Evolutionary conservation across 2,888 invertebrate genomes (phyloP), one percentile per base, ranked within the genome.

Genomic region (Heliconius aoede): DNA sequence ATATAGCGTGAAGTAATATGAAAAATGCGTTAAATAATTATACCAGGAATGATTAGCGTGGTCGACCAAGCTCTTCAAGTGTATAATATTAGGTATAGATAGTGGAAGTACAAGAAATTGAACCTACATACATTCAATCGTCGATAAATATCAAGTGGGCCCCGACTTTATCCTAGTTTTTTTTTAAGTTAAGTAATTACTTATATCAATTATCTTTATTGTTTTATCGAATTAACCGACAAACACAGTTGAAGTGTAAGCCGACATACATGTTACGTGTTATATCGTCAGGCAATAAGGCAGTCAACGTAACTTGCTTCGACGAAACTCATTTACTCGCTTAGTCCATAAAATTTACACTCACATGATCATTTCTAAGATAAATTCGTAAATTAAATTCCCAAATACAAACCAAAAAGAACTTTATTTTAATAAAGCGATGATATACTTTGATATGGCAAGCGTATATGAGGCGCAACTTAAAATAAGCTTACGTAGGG

Each of bases 311-410:
- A 61, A 74, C 61, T 46, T 72, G 76, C 76, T 75, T 76, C 83
- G 81, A 83, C 87, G 82, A 86, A 87, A 88, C 85, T 90, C 88
- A 90, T 92, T 91, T 88, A 89, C 89, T 89, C 85, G 85, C 86
- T 81, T 85, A 88, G 87, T 88, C 90, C 89, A 92, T 91, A 92
- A 92, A 93, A 83, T 92, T 92, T 90, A 91, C 90, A 91, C 89
- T 91, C 89, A 87, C 90, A 90, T 90, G 92, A 93, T 93, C 89
- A 90, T 91, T 90, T 88, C 85, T 87, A 90, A 91, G 92, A 93
- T 92, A 93, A 93, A 92, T 93, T 90, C 89, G 90, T 91, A 93
- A 92, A 93, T 93, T 93, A 93, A 91, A 91, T 90, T 77, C 62
- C 21, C 4, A 4, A 24, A 72, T 51, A 67, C 87, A 86, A 79